Conservation (phyloP, 2,113 vertebrate species). For the Vulpes ferrilata region DNA sequence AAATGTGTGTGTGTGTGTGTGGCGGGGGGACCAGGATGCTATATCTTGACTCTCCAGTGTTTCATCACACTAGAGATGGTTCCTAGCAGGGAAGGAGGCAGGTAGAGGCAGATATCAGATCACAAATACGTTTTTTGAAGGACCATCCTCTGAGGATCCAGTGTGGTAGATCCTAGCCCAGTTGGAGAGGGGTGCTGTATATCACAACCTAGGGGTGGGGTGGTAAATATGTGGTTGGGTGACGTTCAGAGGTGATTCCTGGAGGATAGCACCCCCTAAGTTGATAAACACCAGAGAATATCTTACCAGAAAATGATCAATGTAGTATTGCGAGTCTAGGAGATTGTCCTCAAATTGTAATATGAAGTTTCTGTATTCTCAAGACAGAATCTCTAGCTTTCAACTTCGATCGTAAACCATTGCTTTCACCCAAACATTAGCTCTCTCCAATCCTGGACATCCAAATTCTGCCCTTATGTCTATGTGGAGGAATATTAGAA, state of each 20-base stretch:
- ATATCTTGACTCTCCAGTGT: no score
- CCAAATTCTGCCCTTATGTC: background rate
- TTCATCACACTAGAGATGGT: background rate
- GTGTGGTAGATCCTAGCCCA: background rate
- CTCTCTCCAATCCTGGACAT: background rate
- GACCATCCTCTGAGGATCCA: background rate
- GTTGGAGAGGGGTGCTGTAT: background rate
- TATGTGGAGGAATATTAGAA: background rate
- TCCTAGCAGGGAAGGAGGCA: background rate
- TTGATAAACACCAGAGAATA: background rate
- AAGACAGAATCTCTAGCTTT: background rate
- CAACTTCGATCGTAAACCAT: background rate
- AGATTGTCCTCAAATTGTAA: background rate
- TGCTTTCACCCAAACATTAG: background rate
- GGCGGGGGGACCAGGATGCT: background rate
- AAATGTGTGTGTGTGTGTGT: background rate
- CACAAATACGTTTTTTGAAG: background rate
- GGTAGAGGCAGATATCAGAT: background rate
- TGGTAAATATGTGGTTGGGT: background rate
- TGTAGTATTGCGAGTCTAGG: background rate
- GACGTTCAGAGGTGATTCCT: background rate
- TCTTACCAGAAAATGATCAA: background rate
- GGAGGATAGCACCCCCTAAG: background rate
- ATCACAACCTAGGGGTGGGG: background rate
- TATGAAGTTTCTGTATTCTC: background rate